Percentiles rank a stretch among this genome's conserved stretches.
These are phyloP conservation scores for Lasiurus borealis DNA, from an alignment of 2,113 vertebrate species.

Conservation along the genomic window DNA sequence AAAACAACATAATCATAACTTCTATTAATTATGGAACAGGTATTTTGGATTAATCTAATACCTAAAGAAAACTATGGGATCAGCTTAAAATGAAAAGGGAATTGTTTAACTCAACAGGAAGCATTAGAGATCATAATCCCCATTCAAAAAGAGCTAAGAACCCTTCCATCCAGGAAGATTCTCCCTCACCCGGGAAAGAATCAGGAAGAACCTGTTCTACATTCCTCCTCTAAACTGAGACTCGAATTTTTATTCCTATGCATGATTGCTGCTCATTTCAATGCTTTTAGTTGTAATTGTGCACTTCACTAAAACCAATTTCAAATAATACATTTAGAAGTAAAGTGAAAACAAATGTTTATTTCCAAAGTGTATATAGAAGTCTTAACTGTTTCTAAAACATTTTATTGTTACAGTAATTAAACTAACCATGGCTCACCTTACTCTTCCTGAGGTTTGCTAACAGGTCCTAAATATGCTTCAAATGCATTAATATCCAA, in stretches of 20 bases:
- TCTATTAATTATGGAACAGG: background rate
- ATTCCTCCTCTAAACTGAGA: background rate
- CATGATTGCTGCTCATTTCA: background rate
- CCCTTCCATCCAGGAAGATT: background rate
- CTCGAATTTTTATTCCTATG: background rate
- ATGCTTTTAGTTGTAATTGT: background rate
- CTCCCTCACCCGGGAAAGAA: background rate
- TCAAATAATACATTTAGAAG: background rate
- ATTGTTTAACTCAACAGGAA: background rate
- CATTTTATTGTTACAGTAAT: background rate
- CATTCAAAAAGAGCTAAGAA: background rate
- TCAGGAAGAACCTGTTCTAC: background rate
- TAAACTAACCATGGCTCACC: background rate
- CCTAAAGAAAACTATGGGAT: background rate
- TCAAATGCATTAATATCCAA: background rate
- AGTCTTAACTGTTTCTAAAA: background rate
- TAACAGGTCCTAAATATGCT: background rate
- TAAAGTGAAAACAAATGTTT: background rate
- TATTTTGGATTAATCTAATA: background rate
- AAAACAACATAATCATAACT: background rate
- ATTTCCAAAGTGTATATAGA: background rate
- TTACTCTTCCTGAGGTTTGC: background rate
- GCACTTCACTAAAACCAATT: background rate
- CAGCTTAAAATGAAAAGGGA: background rate
- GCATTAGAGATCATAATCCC: background rate